A percentile compares a stretch with the other conserved stretches of the same genome.
Evolutionary conservation across 2,113 vertebrate genomes (phyloP).

Genomic region (Amphilophus citrinellus): DNA sequence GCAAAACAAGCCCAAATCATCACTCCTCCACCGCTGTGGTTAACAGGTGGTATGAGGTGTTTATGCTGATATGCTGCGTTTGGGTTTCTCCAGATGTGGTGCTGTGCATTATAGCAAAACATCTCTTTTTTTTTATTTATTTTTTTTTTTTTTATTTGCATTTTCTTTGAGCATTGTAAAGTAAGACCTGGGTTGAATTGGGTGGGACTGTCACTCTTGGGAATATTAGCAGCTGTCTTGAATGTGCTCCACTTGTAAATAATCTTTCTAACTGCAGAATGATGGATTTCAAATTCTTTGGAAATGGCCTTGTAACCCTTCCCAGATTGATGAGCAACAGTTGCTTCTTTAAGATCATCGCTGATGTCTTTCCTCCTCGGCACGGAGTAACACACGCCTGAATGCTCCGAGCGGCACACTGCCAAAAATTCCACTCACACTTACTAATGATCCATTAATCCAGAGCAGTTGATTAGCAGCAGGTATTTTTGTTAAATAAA

Average conservation of each 20-base stretch:
- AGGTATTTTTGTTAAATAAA: background rate
- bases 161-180: background rate
- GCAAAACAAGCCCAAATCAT: background rate
- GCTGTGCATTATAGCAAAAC: background rate
- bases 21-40: background rate
- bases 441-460: background rate
- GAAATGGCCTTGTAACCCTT: background rate
- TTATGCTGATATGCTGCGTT: background rate
- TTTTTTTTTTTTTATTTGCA: background rate
- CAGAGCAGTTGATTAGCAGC: background rate
- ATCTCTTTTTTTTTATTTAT: background rate
- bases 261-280: background rate
- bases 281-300: background rate
- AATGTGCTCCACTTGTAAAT: background rate
- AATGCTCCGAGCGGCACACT: background rate
- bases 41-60: constrained; percentile 7
- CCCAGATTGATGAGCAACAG: background rate
- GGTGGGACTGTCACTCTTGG: background rate
- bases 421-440: background rate
- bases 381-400: background rate
- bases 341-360: background rate
- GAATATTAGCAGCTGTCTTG: background rate
- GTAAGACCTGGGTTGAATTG: background rate
- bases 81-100: background rate
- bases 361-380: background rate